phyloP scores from a whole-genome alignment of 1,140 invertebrate genomes.

The Lordiphosa clarofinis region DNA sequence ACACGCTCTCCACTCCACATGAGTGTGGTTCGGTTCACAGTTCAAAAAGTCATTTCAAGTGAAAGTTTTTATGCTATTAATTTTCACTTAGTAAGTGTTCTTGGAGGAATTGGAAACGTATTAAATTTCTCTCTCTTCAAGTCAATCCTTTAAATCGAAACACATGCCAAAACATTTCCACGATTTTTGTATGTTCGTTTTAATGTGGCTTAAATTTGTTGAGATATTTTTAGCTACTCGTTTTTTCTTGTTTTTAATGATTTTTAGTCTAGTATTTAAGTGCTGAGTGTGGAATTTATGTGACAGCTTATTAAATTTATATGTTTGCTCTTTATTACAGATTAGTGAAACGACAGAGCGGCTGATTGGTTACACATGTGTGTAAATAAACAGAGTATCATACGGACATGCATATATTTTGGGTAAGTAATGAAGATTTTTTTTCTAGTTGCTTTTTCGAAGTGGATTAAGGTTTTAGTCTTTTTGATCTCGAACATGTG shows the following conservation, averaged over 20 bases:
- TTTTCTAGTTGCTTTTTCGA: background rate
- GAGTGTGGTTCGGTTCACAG: constrained; percentile 55
- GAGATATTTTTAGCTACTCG: constrained; percentile 55
- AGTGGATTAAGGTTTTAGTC: constrained; percentile 11
- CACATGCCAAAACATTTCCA: constrained; percentile 70
- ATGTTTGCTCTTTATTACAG: constrained; percentile 69
- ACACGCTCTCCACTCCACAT: constrained; percentile 18
- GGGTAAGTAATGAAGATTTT: constrained; percentile 43
- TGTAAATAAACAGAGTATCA: background rate
- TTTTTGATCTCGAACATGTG: constrained; percentile 11
- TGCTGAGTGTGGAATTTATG: constrained; percentile 62
- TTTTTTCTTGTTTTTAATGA: constrained; percentile 37
- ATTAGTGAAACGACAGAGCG: constrained; percentile 41
- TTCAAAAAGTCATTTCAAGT: constrained; percentile 75
- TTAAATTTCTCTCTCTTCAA: constrained; percentile 35
- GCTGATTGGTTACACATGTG: constrained; percentile 60
- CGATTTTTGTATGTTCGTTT: constrained; percentile 5
- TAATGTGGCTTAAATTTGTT: constrained; percentile 48
- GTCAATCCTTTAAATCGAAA: constrained; percentile 69
- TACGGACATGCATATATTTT: constrained; percentile 8
- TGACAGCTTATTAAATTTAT: constrained; percentile 75
- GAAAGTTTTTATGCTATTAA: constrained; percentile 65
- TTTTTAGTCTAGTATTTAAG: constrained; percentile 51
- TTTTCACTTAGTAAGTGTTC: constrained; percentile 67
- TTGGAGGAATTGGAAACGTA: constrained; percentile 32